Base-by-base conservation (phyloP, 2,797 vertebrate species). In the Myotis pilosus region DNA sequence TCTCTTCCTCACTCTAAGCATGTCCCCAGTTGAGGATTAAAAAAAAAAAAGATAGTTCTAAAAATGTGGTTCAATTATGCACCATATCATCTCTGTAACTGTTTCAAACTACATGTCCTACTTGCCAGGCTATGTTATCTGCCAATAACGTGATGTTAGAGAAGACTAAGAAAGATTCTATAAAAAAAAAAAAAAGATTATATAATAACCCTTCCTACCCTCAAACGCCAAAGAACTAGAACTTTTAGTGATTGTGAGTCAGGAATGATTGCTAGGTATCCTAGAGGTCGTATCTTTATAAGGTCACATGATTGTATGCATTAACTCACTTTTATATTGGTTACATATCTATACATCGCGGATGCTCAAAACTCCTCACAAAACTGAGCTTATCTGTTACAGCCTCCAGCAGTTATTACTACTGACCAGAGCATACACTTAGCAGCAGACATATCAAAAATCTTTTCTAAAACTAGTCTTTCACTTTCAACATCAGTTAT, bases 401-500 rank as follows among this genome's bases (percentile, higher is more conserved):
- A 64, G 30, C 20, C 51, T 88, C 82, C 69, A 51, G 36, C 90
- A 79, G 60, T 57, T 68, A 80, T 23, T 49, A 28, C 22, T 49
- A 23, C 22, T 90, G 79, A 80, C 30, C 38, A 93, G 33, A 71
- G 16, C 69, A 68, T 57, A 87, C n/a, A 87, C 44, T 75, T 53
- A 86, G 16, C 25, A 89, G 19, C 17, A 89, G 8, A 80, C 68
- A 62, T 8, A 47, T 55, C 38, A 85, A 66, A 89, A 83, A 10
- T 5, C 9, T 60, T 93, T 78, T 16, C 28, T 49, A 64, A 83
- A 96, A 92, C 74, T 64, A 75, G 41, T 87, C 75, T 72, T 76
- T n/a, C 17, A 79, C 55, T 92, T 93, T 89, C 68, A 93, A 94
- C 19, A 62, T 85, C 51, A 92, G 25, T 68, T 91, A 84, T 1